A percentile compares a stretch with the other conserved stretches of the same genome.
Evolutionary conservation across 2,113 vertebrate species (phyloP).

Genomic region (Struthidea cinerea): DNA sequence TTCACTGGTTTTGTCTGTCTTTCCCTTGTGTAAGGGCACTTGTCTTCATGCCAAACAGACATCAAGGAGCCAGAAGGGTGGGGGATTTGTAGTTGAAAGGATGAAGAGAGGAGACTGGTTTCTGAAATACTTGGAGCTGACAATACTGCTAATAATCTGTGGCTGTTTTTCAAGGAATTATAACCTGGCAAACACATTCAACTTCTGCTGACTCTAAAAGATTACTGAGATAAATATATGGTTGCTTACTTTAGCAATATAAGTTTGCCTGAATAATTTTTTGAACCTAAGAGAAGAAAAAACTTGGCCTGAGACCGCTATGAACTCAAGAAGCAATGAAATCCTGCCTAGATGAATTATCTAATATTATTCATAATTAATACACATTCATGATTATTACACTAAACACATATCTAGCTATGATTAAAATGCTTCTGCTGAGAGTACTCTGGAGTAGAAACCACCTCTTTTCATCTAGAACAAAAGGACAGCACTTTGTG

Average conservation of each 20-base stretch:
- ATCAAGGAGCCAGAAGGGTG: conserved; percentile 20
- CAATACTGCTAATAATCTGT: background rate
- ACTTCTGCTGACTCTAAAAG: conserved; percentile 12
- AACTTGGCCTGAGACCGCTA: background rate
- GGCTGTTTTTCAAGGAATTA: background rate
- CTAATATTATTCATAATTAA: background rate
- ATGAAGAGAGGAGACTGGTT: background rate
- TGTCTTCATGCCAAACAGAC: background rate
- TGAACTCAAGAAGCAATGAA: background rate
- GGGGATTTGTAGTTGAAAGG: background rate
- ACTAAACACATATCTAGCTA: background rate
- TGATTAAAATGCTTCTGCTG: background rate
- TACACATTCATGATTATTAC: background rate
- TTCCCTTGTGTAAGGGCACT: background rate
- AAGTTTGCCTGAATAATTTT: background rate
- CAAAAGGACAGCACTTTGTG: background rate
- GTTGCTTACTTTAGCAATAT: background rate
- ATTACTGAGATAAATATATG: background rate
- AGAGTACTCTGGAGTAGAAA: background rate
- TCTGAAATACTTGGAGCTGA: conserved; percentile 13
- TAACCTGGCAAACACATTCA: background rate
- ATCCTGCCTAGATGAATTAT: background rate
- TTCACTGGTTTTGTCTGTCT: background rate
- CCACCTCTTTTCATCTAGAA: background rate
- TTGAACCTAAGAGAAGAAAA: background rate